Evolutionary conservation across 2,113 vertebrate species (phyloP), one percentile per base, ranked within the genome.

Genomic region (Lutjanus erythropterus): DNA sequence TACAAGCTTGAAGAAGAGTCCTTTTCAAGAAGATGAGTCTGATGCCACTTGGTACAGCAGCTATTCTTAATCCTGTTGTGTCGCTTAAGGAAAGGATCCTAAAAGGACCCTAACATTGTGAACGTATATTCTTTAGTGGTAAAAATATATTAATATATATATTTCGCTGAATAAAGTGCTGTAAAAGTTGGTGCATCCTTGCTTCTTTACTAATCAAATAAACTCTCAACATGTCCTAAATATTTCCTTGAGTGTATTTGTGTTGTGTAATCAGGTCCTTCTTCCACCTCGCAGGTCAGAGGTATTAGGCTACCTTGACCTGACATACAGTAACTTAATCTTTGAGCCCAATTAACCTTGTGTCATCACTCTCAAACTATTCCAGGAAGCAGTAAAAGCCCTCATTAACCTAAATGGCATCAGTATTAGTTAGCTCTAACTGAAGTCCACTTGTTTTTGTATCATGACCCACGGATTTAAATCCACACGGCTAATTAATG

Each of bases 301-400:
- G 25, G 52, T 67, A 76, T 88, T 86, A 84, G 29, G 37, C 74
- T 62, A 27, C 84, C 87, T 86, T 83, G 88, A 80, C 74, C 65
- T 66, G 75, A 83, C 55, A 64, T 65, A 49, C 66, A 80, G 77
- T 21, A 33, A 82, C 73, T 69, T 91, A 90, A 93, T 92, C 90
- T 92, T 78, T 86, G 84, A 91, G 85, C 84, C 90, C 74, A 90
- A 86, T 91, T 93, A 92, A 90, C 87, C 85, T 67, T 23, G 56
- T 81, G 86, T 86, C 84, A 81, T 74, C 44, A 84, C 74, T 53
- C 49, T 46, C 33, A n/a, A 78, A 86, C 80, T 79, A 69, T 90
- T 91, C 71, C 81, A 83, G 80, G 91, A 88, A 83, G 67, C 79
- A 68, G 73, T 74, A 74, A 86, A 86, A 89, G 53, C 79, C 64